Evolutionary conservation across 2,888 invertebrate species (phyloP).

Genomic region (Coleophora deauratella): DNA sequence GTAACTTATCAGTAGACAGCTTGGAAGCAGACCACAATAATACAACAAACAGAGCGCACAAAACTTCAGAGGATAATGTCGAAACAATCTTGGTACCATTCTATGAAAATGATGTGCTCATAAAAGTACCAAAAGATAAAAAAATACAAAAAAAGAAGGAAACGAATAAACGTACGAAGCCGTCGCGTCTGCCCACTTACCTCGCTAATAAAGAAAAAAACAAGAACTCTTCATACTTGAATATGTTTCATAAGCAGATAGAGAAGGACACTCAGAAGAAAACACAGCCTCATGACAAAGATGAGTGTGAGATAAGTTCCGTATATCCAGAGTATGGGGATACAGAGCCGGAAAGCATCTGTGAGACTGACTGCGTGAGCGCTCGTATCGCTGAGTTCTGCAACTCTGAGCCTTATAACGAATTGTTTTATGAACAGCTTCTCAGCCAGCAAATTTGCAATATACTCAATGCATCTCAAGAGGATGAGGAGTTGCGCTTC

Average conservation of each 20-base stretch:
- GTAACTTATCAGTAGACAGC: slow-evolving; percentile 55
- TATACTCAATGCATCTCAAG: slow-evolving; percentile 36
- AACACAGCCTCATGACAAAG: slow-evolving; percentile 7
- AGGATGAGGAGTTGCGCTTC: slow-evolving; percentile 24
- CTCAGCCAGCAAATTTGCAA: slow-evolving; percentile 34
- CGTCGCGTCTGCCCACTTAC: slow-evolving; percentile 26
- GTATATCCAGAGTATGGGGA: slow-evolving; percentile 60
- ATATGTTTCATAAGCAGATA: slow-evolving; percentile 51
- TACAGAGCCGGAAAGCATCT: slow-evolving; percentile 56
- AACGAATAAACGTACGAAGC: slow-evolving; percentile 8
- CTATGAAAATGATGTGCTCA: slow-evolving; percentile 62
- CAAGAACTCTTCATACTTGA: slow-evolving; percentile 44
- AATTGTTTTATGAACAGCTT: slow-evolving; percentile 57
- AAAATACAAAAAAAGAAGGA: slow-evolving; percentile 32
- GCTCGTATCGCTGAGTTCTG: slow-evolving; percentile 39
- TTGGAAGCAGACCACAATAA: slow-evolving; percentile 40
- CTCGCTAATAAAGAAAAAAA: slow-evolving; percentile 47
- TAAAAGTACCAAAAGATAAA: slow-evolving; percentile 49
- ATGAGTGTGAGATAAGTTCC: slow-evolving; percentile 46
- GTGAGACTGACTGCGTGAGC: slow-evolving; percentile 26
- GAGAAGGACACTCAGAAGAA: slow-evolving; percentile 11
- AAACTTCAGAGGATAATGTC: slow-evolving; percentile 35
- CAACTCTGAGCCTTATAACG: slow-evolving; percentile 60
- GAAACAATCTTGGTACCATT: slow-evolving; percentile 64
- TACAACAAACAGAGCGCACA: slow-evolving; percentile 25